phyloP scores from a whole-genome alignment of 2,797 vertebrate species.

The Galagoides demidoff region DNA sequence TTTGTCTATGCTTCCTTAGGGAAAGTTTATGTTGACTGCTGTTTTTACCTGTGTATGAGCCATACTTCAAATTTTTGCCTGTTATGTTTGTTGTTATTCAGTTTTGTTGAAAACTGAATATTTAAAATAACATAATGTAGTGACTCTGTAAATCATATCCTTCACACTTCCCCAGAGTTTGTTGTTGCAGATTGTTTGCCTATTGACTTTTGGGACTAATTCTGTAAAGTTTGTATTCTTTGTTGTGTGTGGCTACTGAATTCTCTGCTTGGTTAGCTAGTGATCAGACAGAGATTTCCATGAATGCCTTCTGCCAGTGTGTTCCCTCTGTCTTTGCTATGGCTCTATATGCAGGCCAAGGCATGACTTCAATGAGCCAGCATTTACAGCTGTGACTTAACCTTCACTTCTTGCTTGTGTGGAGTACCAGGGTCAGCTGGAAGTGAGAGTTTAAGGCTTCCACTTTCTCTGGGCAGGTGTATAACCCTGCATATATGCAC shows the following conservation, averaged over 20 bases:
- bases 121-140: neutral
- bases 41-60: neutral
- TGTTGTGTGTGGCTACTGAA: neutral
- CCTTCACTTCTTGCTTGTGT: neutral
- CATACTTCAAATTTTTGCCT: neutral
- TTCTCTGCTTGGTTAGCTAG: neutral
- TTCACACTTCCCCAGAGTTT: neutral
- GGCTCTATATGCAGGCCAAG: neutral
- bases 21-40: neutral
- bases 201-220: constrained; percentile 15
- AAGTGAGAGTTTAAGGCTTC: neutral
- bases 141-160: neutral
- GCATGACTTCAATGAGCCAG: neutral
- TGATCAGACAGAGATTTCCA: neutral
- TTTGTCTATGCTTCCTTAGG: neutral
- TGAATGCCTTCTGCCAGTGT: neutral
- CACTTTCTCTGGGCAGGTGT: neutral
- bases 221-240: neutral
- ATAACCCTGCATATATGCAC: neutral
- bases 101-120: neutral
- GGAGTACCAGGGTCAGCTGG: neutral
- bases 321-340: neutral
- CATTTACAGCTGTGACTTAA: neutral
- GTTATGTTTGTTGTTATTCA: neutral
- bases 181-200: neutral